Evolutionary conservation across 2,113 vertebrate species (phyloP).

Genomic region (Oxyura jamaicensis): DNA sequence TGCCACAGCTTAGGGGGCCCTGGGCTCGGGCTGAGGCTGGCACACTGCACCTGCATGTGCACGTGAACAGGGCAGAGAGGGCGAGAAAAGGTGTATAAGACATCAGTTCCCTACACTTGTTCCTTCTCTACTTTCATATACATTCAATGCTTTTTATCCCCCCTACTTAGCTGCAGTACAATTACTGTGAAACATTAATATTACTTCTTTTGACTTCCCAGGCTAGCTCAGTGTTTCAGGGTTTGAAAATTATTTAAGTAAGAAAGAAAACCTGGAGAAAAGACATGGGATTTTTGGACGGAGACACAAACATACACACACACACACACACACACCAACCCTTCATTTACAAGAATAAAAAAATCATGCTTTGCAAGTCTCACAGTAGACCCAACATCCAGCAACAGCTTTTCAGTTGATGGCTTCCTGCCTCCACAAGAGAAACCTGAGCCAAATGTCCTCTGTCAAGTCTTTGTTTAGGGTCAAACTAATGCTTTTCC

Average conservation of each 20-base stretch:
- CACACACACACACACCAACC: neutral
- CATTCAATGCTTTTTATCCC: fast-evolving
- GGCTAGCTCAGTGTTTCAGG: neutral
- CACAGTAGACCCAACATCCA: neutral
- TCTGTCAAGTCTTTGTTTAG: neutral
- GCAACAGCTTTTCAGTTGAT: neutral
- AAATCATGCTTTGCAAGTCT: neutral
- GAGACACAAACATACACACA: neutral
- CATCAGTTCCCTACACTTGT: fast-evolving
- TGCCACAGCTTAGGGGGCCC: neutral
- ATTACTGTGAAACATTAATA: neutral
- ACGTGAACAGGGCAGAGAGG: fast-evolving
- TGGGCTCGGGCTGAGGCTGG: neutral
- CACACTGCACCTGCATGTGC: fast-evolving
- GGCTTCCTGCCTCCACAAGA: neutral
- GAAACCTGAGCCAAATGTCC: neutral
- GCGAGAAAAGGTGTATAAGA: neutral
- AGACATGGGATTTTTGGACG: neutral
- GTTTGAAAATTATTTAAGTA: neutral
- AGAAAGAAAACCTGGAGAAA: neutral
- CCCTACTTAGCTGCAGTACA: neutral
- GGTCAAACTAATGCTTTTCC: neutral
- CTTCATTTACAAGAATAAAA: neutral
- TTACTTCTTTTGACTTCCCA: neutral
- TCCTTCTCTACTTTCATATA: neutral